Evolutionary conservation across 1,140 invertebrate species (phyloP).

Genomic region (Zaprionus ghesquierei): DNA sequence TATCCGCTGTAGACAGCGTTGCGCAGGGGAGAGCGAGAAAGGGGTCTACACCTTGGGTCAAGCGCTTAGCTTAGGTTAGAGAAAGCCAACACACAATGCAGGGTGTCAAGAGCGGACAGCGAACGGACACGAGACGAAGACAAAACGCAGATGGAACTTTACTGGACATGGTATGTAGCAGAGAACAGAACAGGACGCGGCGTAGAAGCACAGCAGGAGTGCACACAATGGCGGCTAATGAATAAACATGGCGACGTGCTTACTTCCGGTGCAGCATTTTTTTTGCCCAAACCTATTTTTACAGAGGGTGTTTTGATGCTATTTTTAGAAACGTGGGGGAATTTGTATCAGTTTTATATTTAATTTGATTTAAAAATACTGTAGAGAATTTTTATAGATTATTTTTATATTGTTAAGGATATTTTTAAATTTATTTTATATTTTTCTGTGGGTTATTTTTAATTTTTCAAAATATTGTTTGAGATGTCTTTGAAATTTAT

Average conservation of each 20-base stretch:
- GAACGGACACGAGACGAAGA: constrained; percentile 33
- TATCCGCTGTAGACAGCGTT: constrained; percentile 68
- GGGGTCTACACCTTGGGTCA: constrained; percentile 50
- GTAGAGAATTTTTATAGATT: too few species aligned
- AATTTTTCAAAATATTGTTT: too few species aligned
- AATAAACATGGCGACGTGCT: constrained; percentile 69
- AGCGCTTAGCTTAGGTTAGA: constrained; percentile 60
- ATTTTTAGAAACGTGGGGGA: neutral
- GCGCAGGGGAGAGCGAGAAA: neutral
- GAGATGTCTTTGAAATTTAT: too few species aligned
- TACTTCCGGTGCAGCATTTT: constrained; percentile 52
- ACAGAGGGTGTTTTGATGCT: neutral
- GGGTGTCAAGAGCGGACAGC: constrained; percentile 1
- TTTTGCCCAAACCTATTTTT: neutral
- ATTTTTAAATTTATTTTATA: too few species aligned
- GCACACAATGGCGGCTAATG: constrained; percentile 70
- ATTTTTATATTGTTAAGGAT: too few species aligned
- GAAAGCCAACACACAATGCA: constrained; percentile 30
- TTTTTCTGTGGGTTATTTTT: too few species aligned
- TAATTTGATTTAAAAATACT: neutral
- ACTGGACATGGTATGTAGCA: too few species aligned
- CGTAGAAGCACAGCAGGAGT: constrained; percentile 16
- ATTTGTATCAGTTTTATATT: neutral
- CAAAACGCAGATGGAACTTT: constrained; percentile 35
- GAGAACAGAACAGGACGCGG: neutral